Evolutionary conservation across 2,888 invertebrate species (phyloP).

Genomic region (Escarpia spicata): DNA sequence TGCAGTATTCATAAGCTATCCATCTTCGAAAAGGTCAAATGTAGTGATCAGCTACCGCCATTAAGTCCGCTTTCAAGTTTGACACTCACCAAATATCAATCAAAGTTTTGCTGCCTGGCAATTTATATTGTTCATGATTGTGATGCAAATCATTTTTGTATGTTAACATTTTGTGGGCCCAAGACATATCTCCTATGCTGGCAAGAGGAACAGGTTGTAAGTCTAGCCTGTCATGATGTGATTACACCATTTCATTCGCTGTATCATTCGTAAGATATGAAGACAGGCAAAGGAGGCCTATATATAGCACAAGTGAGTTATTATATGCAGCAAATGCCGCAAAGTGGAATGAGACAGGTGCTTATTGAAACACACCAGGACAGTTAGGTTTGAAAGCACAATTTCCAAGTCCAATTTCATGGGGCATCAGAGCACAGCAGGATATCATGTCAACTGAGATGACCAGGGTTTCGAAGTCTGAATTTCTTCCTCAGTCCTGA

Average conservation of each 20-base stretch:
- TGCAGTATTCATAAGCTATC: neutral
- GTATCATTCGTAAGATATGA: neutral
- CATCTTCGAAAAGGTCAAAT: neutral
- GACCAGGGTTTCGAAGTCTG: neutral
- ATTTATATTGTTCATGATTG: too few relatives aligned
- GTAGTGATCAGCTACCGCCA: neutral
- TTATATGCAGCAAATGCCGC: neutral
- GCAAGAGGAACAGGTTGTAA: neutral
- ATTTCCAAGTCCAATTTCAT: neutral
- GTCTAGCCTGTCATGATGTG: neutral
- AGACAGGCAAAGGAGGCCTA: neutral
- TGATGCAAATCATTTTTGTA: neutral
- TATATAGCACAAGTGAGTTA: neutral
- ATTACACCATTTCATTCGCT: neutral
- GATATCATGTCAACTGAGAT: neutral
- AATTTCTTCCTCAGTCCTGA: neutral
- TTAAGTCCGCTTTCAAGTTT: neutral
- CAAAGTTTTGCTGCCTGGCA: too few relatives aligned
- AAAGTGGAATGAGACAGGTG: neutral
- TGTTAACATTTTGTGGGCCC: slow-evolving; percentile 14
- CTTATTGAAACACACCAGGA: neutral
- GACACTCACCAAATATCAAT: too few relatives aligned
- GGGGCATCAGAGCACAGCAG: neutral
- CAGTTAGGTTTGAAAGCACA: neutral
- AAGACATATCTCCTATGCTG: neutral